Evolutionary conservation across 2,797 vertebrate species (phyloP).

Genomic region (Artibeus lituratus): DNA sequence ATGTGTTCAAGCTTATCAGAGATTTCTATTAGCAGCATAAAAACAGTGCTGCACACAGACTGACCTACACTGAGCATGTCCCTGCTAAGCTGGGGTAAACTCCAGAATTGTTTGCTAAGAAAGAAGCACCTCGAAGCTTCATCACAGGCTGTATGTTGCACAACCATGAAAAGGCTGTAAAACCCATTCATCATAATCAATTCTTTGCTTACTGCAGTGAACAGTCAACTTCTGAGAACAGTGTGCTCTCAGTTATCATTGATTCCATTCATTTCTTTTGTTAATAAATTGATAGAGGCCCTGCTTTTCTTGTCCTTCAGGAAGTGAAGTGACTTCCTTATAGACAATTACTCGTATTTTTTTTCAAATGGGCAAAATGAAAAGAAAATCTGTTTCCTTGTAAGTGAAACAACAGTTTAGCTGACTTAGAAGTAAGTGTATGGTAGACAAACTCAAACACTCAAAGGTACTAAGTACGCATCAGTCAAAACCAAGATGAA

Average conservation of each 20-base stretch:
- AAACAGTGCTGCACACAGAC: background rate
- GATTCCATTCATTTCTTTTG: background rate
- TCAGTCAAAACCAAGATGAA: background rate
- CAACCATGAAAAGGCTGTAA: background rate
- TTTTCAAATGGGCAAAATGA: background rate
- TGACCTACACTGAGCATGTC: background rate
- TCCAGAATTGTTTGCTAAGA: background rate
- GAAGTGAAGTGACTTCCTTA: background rate
- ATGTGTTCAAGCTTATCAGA: slow-evolving; percentile 2
- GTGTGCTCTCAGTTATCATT: background rate
- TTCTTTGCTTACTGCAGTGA: background rate
- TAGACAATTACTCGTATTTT: background rate
- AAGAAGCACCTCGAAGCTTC: background rate
- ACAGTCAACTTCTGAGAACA: background rate
- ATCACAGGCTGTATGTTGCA: background rate
- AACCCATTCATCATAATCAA: background rate
- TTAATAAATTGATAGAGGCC: background rate
- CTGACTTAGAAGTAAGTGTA: background rate
- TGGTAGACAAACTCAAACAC: background rate
- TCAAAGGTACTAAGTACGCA: background rate
- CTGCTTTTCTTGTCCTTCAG: background rate
- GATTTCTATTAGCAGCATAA: slow-evolving; percentile 1
- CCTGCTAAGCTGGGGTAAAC: background rate
- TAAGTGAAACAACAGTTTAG: background rate
- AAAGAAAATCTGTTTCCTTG: background rate